These are phyloP conservation scores for Brienomyrus longianalis DNA, from an alignment of 2,113 vertebrate species.

Conservation along the genomic window DNA sequence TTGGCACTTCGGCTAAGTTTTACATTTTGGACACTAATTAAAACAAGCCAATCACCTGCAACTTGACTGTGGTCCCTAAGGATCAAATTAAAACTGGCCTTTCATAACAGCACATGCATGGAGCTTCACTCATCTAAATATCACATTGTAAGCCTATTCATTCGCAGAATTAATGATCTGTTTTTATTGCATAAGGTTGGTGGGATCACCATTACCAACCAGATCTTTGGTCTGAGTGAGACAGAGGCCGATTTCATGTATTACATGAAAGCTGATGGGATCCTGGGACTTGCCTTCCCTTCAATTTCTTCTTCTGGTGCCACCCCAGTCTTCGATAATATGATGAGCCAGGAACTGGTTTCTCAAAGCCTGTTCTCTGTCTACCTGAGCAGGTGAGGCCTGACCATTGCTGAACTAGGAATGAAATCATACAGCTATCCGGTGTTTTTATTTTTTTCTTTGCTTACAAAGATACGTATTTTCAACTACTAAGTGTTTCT, in stretches of 20 bases:
- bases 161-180: background rate
- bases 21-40: background rate
- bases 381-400: constrained; percentile 48
- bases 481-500: too few relatives aligned
- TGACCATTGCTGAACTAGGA: background rate
- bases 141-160: background rate
- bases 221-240: constrained; percentile 66
- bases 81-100: background rate
- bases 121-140: background rate
- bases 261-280: constrained; percentile 43
- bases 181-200: constrained; percentile 39
- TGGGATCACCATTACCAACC: constrained; percentile 45
- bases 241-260: constrained; percentile 47
- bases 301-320: constrained; percentile 37
- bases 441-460: too few relatives aligned
- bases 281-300: constrained; percentile 51
- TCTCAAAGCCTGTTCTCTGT: constrained; percentile 44
- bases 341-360: constrained; percentile 41
- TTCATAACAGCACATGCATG: background rate
- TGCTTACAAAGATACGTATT: too few relatives aligned
- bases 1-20: background rate
- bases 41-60: background rate
- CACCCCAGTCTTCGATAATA: constrained; percentile 51
- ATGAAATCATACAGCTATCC: background rate
- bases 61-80: background rate